Percentiles rank a stretch among this genome's conserved stretches.
Conservation (phyloP, 2,888 invertebrate genomes). For the Nezara viridula region DNA sequence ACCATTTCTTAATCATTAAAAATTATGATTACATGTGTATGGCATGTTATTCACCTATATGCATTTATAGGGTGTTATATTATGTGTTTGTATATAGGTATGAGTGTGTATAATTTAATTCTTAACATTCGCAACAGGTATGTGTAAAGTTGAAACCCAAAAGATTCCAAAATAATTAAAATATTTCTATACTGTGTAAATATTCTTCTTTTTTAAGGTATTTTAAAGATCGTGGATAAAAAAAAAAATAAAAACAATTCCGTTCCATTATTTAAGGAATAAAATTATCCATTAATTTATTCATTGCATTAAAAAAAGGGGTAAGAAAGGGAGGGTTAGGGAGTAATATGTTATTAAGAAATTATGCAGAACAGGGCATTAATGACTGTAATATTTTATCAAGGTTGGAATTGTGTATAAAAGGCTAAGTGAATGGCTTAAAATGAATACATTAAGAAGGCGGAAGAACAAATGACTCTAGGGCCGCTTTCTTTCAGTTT, state of each 20-base stretch:
- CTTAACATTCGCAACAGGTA: too few species aligned
- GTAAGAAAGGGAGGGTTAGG: background rate
- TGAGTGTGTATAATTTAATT: too few species aligned
- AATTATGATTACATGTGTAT: too few species aligned
- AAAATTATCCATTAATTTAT: constrained; percentile 19
- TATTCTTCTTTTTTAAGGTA: background rate
- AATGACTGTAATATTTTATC: constrained; percentile 29
- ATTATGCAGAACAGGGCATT: constrained; percentile 33
- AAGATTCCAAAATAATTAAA: too few species aligned
- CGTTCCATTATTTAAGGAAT: background rate
- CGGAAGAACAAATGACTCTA: constrained; percentile 20
- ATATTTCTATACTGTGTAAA: too few species aligned
- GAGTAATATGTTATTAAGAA: constrained; percentile 43
- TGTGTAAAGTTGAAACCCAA: too few species aligned
- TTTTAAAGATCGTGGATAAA: background rate
- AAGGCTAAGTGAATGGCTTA: constrained; percentile 13
- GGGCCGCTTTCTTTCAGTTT: constrained; percentile 8
- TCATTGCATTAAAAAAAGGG: background rate
- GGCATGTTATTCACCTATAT: too few species aligned
- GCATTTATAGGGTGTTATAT: too few species aligned
- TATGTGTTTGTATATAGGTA: too few species aligned
- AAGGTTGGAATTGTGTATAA: constrained; percentile 44
- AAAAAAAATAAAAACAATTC: background rate
- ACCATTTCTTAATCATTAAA: too few species aligned
- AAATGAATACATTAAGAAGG: constrained; percentile 33